Evolutionary conservation across 1,140 invertebrate genomes (phyloP), one percentile per base, ranked within the genome.

Genomic region (Drosophila ohnishii): DNA sequence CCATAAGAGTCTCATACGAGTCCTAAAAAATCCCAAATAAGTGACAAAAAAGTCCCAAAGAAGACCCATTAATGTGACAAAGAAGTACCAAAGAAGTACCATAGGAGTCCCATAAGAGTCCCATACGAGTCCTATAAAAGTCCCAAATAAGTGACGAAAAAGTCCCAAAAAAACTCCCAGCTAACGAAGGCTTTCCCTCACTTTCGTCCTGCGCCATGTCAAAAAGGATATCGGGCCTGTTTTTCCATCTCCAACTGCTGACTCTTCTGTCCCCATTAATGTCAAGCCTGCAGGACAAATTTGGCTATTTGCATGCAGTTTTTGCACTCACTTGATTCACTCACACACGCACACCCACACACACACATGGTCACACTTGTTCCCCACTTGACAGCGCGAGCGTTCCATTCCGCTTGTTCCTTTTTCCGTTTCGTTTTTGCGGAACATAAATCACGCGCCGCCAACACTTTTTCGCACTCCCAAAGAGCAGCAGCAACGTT

Each of bases 361-460:
- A 10, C 47, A 35, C 39, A 39, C 25, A 45, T 51, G 25, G 35
- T n/a, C 16, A 22, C 67, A 28, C 25, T 28, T 28, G 25, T 28
- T 28, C 25, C 25, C 25, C 25, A 65, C 61, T 70, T 34, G 25
- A 35, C 42, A n/a, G 57, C 1, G 25, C 25, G 25, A 0, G 5
- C 28, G 64, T 39, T 78, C 28, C 45, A 62, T 60, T 58, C 57
- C 77, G 44, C 32, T 30, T 39, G 42, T 42, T 56, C 13, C 42
- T 3, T 3, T 47, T 47, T 25, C 45, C 44, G 22, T 45, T 45
- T 25, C 44, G 44, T 45, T 45, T 32, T 25, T 45, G 19, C 44
- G 19, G 6, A 47, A 47, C 45, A 83, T 83, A 83, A 83, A 83
- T 83, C 80, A 83, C 74, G 80, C 51, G 59, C 70, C 47, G 64